Conservation (phyloP, 2,888 invertebrate genomes). For the Siphonodentalium dalli region DNA sequence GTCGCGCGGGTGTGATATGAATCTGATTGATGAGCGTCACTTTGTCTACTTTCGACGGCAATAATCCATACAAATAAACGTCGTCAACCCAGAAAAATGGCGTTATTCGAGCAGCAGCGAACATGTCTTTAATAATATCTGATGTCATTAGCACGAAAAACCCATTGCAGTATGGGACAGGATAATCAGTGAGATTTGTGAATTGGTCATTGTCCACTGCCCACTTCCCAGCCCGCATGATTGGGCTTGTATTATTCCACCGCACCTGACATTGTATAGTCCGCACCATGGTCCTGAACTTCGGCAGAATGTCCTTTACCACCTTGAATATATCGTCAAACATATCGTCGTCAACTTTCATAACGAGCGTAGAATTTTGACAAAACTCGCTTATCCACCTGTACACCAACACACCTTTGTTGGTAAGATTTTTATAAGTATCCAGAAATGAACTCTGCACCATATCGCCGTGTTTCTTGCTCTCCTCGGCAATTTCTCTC, state of each 20-base stretch:
- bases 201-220: conserved; percentile 42
- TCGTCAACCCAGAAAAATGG: conserved; percentile 64
- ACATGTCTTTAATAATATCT: conserved; percentile 49
- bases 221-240: conserved; percentile 47
- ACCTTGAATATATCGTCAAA: conserved; percentile 49
- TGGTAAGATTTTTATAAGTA: conserved; percentile 46
- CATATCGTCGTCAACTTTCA: conserved; percentile 54
- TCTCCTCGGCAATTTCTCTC: conserved; percentile 43
- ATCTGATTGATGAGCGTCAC: too few relatives aligned
- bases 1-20: too few relatives aligned
- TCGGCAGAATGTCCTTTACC: conserved; percentile 34
- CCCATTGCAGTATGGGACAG: conserved; percentile 59
- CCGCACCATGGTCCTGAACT: conserved; percentile 29
- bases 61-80: conserved; percentile 58
- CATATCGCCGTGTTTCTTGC: conserved; percentile 39
- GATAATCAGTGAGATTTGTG: conserved; percentile 44
- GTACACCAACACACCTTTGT: conserved; percentile 48
- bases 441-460: conserved; percentile 52
- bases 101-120: conserved; percentile 44
- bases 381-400: conserved; percentile 48
- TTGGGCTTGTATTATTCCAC: conserved; percentile 38
- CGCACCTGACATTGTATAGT: conserved; percentile 43
- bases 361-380: conserved; percentile 35
- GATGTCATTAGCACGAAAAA: conserved; percentile 47
- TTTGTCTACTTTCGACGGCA: too few relatives aligned